phyloP scores from a whole-genome alignment of 2,888 invertebrate species.

The Tribolium freemani region DNA sequence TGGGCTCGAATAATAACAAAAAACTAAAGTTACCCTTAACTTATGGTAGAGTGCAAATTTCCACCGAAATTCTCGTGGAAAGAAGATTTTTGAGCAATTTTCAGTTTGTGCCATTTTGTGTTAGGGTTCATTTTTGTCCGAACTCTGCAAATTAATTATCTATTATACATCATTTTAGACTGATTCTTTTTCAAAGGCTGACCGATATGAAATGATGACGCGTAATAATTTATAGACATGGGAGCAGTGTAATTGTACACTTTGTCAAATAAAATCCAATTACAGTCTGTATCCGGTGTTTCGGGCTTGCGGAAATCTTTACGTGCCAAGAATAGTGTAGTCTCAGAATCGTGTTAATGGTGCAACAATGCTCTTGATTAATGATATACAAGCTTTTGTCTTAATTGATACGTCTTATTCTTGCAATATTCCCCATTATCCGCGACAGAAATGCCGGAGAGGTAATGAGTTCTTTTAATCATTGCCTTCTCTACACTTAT shows the following conservation, averaged over 20 bases:
- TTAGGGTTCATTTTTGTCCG: neutral
- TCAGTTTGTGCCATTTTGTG: neutral
- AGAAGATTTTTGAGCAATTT: no score
- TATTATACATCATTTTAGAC: no score
- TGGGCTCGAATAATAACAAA: no score
- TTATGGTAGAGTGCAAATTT: no score
- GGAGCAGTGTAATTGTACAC: conserved; percentile 46
- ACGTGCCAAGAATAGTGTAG: conserved; percentile 47
- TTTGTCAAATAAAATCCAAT: conserved; percentile 52
- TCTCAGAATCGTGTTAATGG: conserved; percentile 48
- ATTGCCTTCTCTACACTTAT: conserved; percentile 33
- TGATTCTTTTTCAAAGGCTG: no score
- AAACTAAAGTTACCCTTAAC: no score
- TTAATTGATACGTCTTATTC: conserved; percentile 51
- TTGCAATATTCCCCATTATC: conserved; percentile 42
- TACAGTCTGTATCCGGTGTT: conserved; percentile 46
- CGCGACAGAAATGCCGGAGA: conserved; percentile 41
- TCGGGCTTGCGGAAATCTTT: conserved; percentile 48
- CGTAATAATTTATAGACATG: conserved; percentile 43
- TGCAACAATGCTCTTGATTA: conserved; percentile 51
- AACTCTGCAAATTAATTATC: no score
- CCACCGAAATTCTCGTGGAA: no score
- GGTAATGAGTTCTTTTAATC: conserved; percentile 50
- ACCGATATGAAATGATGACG: neutral
- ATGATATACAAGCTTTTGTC: conserved; percentile 51